A percentile compares a stretch with the other conserved stretches of the same genome.
Evolutionary conservation across 2,113 vertebrate genomes (phyloP).

Genomic region (Motacilla alba): DNA sequence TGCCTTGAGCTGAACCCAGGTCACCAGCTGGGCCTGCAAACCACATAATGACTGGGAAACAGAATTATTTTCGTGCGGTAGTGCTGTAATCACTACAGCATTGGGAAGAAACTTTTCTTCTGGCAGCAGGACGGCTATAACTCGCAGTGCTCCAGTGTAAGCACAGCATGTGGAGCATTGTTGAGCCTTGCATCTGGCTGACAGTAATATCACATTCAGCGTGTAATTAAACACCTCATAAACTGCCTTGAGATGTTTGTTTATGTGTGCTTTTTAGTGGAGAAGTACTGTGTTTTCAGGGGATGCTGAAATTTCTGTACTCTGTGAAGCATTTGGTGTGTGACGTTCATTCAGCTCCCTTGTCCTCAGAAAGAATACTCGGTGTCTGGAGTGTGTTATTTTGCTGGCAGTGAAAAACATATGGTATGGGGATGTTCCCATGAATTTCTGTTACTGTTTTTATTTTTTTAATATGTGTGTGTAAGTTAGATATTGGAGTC

Average conservation of each 20-base stretch:
- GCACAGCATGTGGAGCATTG: conserved; percentile 39
- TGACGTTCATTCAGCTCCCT: neutral
- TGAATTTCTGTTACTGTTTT: neutral
- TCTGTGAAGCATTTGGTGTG: neutral
- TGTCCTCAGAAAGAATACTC: neutral
- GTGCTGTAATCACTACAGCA: neutral
- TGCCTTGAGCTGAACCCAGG: neutral
- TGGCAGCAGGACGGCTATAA: neutral
- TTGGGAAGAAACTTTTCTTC: neutral
- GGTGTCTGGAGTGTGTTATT: neutral
- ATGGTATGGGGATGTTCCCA: neutral
- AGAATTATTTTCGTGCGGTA: neutral
- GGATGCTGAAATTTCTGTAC: neutral
- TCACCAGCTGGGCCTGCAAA: neutral
- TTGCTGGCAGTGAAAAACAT: neutral
- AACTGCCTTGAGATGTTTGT: conserved; percentile 52
- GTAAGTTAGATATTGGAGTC: neutral
- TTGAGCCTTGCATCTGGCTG: conserved; percentile 10
- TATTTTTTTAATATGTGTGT: neutral
- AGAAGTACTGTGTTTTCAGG: neutral
- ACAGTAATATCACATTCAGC: neutral
- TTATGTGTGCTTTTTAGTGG: neutral
- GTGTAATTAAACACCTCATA: conserved; percentile 55
- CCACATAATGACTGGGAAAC: neutral
- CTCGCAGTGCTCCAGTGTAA: neutral